Base-by-base conservation (phyloP, 2,113 vertebrate genomes). In the Callithrix jacchus region DNA sequence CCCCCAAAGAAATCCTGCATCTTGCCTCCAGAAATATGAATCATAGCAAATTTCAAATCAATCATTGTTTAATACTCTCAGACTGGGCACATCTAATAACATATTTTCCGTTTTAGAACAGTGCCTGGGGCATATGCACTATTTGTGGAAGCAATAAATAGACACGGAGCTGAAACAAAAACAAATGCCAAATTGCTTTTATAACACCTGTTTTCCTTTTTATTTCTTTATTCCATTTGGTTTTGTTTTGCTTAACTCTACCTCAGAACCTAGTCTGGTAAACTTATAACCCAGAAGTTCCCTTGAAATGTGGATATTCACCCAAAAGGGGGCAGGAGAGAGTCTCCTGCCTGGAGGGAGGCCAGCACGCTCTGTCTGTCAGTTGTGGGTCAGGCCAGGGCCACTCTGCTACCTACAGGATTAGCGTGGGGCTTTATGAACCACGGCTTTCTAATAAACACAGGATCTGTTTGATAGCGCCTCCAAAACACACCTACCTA, bases 261-360 rank as follows among this genome's bases (percentile, higher is more conserved):
- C 64, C 90, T 14, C 20, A 81, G 12, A 66, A 2, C 5, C n/a
- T 61, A 14, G 47, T 27, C 37, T 21, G 32, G 32, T 47, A 37
- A 81, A 85, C 66, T 32, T 52, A 8, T 32, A 32, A 25, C 8
- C 0, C 0, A 27, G 32, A 61, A 4, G 3, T 25, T 45, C 52
- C 25, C 49, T 52, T 54, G 54, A 74, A 81, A 32, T 83, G 86
- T 42, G 49, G 18, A 5, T 13, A 18, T 9, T 1, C 5, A 3
- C 17, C 91, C 97, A 85, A 56, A 73, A 90, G 89, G 86, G 89
- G 94, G 82, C 27, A 6, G 18, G 9, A 37, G 76, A 92, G 73
- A 64, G 37, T 32, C 9, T 58, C 35, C 35, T 30, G 47, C 37
- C 18, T 35, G 68, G n/a, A 49, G 3, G 7, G 32, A 17, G 12